These are phyloP conservation scores for Elymnias hypermnestra DNA, from an alignment of 1,140 invertebrate genomes.

Conservation along the genomic window DNA sequence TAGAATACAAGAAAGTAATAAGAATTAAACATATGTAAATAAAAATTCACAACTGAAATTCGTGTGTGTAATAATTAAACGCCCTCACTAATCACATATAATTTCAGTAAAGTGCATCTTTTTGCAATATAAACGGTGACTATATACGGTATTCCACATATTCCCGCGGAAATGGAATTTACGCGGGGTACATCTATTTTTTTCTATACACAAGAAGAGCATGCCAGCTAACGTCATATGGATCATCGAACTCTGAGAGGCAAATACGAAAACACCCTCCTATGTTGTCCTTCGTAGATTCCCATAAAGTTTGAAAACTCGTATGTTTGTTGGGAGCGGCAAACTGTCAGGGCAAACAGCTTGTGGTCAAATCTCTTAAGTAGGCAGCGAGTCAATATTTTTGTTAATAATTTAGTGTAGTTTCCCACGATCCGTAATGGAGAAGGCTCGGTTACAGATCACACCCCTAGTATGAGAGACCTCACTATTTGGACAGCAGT, in stretches of 20 bases:
- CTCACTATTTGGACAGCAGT: slow-evolving; percentile 26
- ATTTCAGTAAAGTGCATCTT: no score
- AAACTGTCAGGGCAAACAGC: slow-evolving; percentile 60
- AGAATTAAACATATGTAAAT: no score
- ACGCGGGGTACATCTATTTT: no score
- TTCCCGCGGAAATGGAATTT: no score
- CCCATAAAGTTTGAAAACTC: slow-evolving; percentile 60
- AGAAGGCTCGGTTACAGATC: slow-evolving; percentile 48
- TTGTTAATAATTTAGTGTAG: slow-evolving; percentile 69
- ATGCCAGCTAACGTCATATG: neutral
- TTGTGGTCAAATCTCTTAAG: slow-evolving; percentile 67
- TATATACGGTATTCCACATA: no score
- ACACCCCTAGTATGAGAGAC: slow-evolving; percentile 31
- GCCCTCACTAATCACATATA: no score
- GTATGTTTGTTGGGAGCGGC: slow-evolving; percentile 55
- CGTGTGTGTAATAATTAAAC: no score
- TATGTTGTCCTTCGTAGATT: slow-evolving; percentile 24
- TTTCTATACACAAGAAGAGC: no score
- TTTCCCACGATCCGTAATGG: slow-evolving; percentile 60
- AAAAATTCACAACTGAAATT: no score
- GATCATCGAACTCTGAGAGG: slow-evolving; percentile 4
- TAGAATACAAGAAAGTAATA: no score
- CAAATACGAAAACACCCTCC: slow-evolving; percentile 18
- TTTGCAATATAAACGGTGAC: no score
- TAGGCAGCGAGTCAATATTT: slow-evolving; percentile 71